Evolutionary conservation across 1,140 invertebrate genomes (phyloP), one percentile per base, ranked within the genome.

Genomic region (Adelges cooleyi): DNA sequence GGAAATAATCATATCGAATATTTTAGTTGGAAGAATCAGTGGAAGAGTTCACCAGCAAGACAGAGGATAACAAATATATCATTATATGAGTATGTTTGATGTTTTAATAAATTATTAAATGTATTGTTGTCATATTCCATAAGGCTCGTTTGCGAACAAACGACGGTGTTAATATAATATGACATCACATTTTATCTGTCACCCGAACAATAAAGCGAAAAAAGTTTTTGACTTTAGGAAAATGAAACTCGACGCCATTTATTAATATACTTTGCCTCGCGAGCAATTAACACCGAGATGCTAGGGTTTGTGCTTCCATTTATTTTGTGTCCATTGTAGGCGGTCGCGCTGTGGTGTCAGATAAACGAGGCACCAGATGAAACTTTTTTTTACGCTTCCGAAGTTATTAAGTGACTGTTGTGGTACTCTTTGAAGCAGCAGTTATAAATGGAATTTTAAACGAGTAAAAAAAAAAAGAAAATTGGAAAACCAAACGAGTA

Each of bases 381-480:
- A 62, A 48, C 17, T 62, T 59, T 56, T 50, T 59, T 17, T 59
- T 29, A 18, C 23, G 4, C 40, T 1, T 46, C 40, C 33, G 15
- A 62, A 48, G 56, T 62, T 42, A 62, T 62, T 62, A 62, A 48
- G 42, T 46, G 44, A 48, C 56, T 40, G 42, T 27, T 48, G 40
- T 22, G 40, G 56, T 48, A 62, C 25, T 62, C 18, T 62, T 62
- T 29, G 42, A 46, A 62, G 42, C 56, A 62, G 56, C 56, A 46
- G 17, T 46, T 62, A 62, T 48, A 62, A 62, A 62, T 62, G 56
- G 42, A 62, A 62, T 62, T 46, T 62, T 48, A 62, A 46, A 62
- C 46, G 56, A 62, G 38, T 42, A 44, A 44, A 56, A 56, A 42
- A 42, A 6, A 59, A 22, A 46, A 29, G 46, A 48, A 15, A 48